These are phyloP conservation scores for Ctenosaura bakeri DNA, from an alignment of 2,797 vertebrate species.

Conservation along the genomic window DNA sequence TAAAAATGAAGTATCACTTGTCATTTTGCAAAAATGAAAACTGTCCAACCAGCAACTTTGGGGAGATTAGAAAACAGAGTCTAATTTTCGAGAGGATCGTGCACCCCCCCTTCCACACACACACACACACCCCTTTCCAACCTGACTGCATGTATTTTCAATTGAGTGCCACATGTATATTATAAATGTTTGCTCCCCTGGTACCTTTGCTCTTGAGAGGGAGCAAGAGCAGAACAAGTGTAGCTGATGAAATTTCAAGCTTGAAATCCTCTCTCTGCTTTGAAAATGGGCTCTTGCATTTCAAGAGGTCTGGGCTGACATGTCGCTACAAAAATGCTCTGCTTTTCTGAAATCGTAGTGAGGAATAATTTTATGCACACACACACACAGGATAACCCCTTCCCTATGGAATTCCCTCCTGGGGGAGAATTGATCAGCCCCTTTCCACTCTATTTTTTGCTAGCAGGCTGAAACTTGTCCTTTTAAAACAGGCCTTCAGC, in stretches of 20 bases:
- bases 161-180: neutral
- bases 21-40: conserved; percentile 72
- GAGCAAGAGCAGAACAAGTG: neutral
- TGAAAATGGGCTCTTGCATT: neutral
- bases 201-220: neutral
- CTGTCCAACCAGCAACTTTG: conserved; percentile 68
- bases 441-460: too few species aligned
- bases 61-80: conserved; percentile 69
- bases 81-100: conserved; percentile 62
- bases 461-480: too few species aligned
- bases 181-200: neutral
- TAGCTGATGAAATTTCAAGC: neutral
- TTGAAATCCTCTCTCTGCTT: conserved; percentile 33
- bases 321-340: neutral
- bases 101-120: too few species aligned
- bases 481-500: too few species aligned
- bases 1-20: conserved; percentile 77
- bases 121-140: conserved; percentile 20
- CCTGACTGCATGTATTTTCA: conserved; percentile 39
- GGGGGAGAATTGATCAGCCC: too few species aligned
- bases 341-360: neutral
- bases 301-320: neutral
- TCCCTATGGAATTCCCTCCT: neutral
- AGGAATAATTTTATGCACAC: conserved; percentile 16
- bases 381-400: neutral